A percentile compares a stretch with the other conserved stretches of the same genome.
Evolutionary conservation across 2,113 vertebrate genomes (phyloP).

Genomic region (Lota lota): DNA sequence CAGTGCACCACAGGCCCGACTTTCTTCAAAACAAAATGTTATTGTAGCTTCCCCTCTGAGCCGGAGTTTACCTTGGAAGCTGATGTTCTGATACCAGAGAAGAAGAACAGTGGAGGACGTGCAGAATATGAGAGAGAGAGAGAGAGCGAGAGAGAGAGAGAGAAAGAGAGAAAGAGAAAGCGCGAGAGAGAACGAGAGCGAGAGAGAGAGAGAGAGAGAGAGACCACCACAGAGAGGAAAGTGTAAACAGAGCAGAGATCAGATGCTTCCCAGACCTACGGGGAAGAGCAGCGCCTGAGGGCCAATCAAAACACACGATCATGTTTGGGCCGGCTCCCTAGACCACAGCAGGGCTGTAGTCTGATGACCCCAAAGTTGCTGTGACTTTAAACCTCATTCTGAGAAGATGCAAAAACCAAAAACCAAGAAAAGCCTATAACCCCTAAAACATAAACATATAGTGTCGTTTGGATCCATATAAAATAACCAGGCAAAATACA

Average conservation of each 20-base stretch:
- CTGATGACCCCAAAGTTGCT: too few species aligned
- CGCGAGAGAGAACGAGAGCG: neutral
- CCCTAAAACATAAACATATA: too few species aligned
- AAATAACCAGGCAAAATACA: too few species aligned
- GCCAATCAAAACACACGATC: constrained; percentile 11
- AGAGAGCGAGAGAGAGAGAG: neutral
- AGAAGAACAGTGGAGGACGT: neutral
- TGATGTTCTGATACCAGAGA: neutral
- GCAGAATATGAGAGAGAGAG: neutral
- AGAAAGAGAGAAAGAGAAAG: too few species aligned
- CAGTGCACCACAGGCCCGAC: neutral
- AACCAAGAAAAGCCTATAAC: too few species aligned
- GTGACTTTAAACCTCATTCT: too few species aligned
- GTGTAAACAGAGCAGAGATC: constrained; percentile 8
- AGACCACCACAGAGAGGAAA: neutral
- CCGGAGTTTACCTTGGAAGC: neutral
- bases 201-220: constrained; percentile 2
- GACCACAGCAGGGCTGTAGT: too few species aligned
- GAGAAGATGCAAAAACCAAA: too few species aligned
- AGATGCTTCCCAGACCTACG: constrained; percentile 9
- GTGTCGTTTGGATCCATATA: too few species aligned
- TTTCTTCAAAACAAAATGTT: constrained; percentile 1
- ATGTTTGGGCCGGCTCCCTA: neutral
- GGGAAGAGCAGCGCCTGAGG: constrained; percentile 5
- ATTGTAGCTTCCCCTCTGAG: neutral